Conservation (phyloP, 2,113 vertebrate genomes). For the Hemibagrus wyckioides region DNA sequence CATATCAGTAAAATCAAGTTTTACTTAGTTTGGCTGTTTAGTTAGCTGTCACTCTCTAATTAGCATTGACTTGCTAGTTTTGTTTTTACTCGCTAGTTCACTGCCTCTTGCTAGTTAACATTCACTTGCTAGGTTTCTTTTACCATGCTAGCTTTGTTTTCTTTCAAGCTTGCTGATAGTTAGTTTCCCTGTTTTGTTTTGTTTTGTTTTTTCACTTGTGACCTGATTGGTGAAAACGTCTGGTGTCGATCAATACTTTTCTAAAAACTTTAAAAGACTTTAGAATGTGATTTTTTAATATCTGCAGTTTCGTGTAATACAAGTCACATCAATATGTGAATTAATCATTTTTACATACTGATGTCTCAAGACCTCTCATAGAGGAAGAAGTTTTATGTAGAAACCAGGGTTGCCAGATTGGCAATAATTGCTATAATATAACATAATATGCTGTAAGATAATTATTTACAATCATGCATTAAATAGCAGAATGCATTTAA, state of each 20-base stretch:
- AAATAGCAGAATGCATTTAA: not conserved
- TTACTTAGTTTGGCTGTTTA: not conserved
- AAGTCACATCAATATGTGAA: too few species aligned
- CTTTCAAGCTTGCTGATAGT: too few species aligned
- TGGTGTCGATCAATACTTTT: not conserved
- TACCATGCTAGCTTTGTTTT: too few species aligned
- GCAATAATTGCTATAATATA: not conserved
- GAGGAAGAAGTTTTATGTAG: not conserved
- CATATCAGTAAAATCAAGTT: too few species aligned
- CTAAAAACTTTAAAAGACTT: too few species aligned
- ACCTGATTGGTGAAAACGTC: not conserved
- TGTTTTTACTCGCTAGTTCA: not conserved
- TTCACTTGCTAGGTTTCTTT: too few species aligned
- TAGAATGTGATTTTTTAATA: too few species aligned
- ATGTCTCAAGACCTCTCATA: not conserved
- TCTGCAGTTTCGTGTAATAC: too few species aligned
- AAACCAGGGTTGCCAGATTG: not conserved
- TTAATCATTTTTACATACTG: too few species aligned
- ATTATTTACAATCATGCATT: not conserved
- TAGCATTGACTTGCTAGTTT: not conserved
- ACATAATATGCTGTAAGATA: not conserved
- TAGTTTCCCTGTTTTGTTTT: not conserved
- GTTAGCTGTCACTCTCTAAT: not conserved
- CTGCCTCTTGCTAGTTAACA: not conserved
- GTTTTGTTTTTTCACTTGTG: not conserved